Percentiles rank a stretch among this genome's conserved stretches.
Conservation (phyloP, 2,797 vertebrate genomes). For the Ptychobarbus kaznakovi region DNA sequence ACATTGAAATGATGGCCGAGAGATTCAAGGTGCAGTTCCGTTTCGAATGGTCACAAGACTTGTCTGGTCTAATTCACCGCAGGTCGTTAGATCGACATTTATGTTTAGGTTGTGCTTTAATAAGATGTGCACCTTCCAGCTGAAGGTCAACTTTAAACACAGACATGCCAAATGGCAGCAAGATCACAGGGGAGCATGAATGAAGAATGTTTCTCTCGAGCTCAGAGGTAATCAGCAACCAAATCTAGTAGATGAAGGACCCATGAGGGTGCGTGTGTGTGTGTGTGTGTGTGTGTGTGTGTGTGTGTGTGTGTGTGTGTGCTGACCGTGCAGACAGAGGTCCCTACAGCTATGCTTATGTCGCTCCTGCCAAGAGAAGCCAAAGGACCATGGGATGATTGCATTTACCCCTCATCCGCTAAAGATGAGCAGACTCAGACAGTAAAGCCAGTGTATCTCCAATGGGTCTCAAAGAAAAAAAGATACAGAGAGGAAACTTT, state of each 20-base stretch:
- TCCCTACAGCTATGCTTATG: slow-evolving; percentile 16
- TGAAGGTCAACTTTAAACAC: slow-evolving; percentile 30
- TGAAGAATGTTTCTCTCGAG: slow-evolving; percentile 12
- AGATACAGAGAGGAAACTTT: not conserved
- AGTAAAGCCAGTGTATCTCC: slow-evolving; percentile 21
- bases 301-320: not conserved
- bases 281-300: not conserved
- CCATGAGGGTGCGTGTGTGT: not conserved
- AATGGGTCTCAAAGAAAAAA: slow-evolving; percentile 49
- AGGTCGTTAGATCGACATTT: not conserved
- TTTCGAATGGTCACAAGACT: slow-evolving; percentile 10
- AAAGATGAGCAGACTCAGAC: slow-evolving; percentile 42
- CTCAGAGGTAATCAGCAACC: slow-evolving; percentile 29
- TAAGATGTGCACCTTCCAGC: slow-evolving; percentile 25
- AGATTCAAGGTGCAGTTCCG: slow-evolving; percentile 14
- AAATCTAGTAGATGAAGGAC: slow-evolving; percentile 27
- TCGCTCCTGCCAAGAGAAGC: slow-evolving; percentile 21
- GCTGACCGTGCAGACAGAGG: slow-evolving; percentile 1
- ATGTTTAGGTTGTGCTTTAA: slow-evolving; percentile 22
- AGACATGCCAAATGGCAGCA: slow-evolving; percentile 33
- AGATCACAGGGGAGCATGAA: slow-evolving; percentile 13
- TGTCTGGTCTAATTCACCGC: slow-evolving; percentile 14
- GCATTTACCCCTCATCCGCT: slow-evolving; percentile 24
- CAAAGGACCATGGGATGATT: slow-evolving; percentile 30
- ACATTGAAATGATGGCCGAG: slow-evolving; percentile 15